Percentiles rank a stretch among this genome's conserved stretches.
Conservation (phyloP, 2,113 vertebrate genomes). For the Ursus arctos region DNA sequence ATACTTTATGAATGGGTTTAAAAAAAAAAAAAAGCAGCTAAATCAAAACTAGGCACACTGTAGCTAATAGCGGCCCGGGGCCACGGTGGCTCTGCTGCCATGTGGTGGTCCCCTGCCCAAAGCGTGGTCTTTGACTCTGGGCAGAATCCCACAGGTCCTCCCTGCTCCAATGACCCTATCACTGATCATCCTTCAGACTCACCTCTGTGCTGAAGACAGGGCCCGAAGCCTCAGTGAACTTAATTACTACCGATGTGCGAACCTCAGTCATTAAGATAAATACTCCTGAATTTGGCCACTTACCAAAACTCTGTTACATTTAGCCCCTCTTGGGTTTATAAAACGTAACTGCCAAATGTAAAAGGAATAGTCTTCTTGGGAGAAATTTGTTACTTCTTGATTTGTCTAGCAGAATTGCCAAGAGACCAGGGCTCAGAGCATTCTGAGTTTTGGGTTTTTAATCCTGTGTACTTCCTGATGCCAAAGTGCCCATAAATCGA, state of each 20-base stretch:
- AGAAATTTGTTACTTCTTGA: slow-evolving; percentile 80
- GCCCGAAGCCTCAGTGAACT: not conserved
- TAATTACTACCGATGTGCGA: not conserved
- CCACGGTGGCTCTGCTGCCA: not conserved
- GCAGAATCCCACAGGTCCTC: not conserved
- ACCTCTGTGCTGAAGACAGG: not conserved
- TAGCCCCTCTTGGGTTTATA: slow-evolving; percentile 74
- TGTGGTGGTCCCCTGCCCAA: not conserved
- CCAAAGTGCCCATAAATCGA: slow-evolving; percentile 78
- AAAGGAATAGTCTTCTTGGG: slow-evolving; percentile 80
- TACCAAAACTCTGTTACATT: slow-evolving; percentile 71
- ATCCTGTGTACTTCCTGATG: slow-evolving; percentile 69
- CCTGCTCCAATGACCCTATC: not conserved
- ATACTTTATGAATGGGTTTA: not conserved
- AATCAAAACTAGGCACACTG: not conserved
- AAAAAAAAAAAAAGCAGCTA: not conserved
- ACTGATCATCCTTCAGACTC: not conserved
- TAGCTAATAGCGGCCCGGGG: not conserved
- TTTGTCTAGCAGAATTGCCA: slow-evolving; percentile 80
- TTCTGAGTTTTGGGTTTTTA: slow-evolving; percentile 74
- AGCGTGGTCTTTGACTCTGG: not conserved
- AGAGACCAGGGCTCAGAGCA: slow-evolving; percentile 59
- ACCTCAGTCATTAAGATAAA: slow-evolving; percentile 69
- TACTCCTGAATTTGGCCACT: slow-evolving; percentile 71
- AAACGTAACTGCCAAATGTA: slow-evolving; percentile 79